phyloP scores from a whole-genome alignment of 2,888 invertebrate genomes.

The Lomographa bimaculata region DNA sequence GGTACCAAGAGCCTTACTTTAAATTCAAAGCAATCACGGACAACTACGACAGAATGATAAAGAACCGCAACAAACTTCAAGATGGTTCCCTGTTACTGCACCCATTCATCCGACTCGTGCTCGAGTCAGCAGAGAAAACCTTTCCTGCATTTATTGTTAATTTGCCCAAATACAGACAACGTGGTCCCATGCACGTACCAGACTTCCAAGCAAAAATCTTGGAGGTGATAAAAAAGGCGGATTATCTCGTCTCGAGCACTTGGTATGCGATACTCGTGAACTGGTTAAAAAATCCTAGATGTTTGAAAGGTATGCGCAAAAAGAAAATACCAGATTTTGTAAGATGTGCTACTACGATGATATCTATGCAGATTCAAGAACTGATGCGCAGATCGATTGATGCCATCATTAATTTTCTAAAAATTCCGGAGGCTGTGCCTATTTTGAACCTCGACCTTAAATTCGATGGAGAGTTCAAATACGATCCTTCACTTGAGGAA shows the following conservation, averaged over 20 bases:
- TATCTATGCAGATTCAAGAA: constrained; percentile 85
- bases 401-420: constrained; percentile 82
- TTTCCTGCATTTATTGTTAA: constrained; percentile 83
- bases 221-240: constrained; percentile 69
- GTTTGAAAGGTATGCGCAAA: constrained; percentile 63
- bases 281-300: constrained; percentile 78
- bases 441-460: constrained; percentile 84
- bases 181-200: constrained; percentile 64
- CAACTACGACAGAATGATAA: constrained; percentile 83
- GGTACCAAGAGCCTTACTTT: constrained; percentile 77
- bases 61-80: constrained; percentile 80
- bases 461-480: constrained; percentile 80
- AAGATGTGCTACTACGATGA: constrained; percentile 71
- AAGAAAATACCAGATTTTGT: constrained; percentile 67
- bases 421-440: constrained; percentile 81
- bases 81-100: constrained; percentile 84
- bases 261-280: constrained; percentile 71
- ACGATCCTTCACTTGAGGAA: constrained; percentile 83
- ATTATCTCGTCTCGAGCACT: constrained; percentile 69
- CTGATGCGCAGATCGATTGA: constrained; percentile 87
- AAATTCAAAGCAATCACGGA: constrained; percentile 85
- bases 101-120: constrained; percentile 85
- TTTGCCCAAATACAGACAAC: constrained; percentile 70
- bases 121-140: constrained; percentile 74
- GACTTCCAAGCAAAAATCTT: constrained; percentile 58